These are phyloP conservation scores for Bombus cullumanus DNA, from an alignment of 1,140 invertebrate species.

Conservation along the genomic window DNA sequence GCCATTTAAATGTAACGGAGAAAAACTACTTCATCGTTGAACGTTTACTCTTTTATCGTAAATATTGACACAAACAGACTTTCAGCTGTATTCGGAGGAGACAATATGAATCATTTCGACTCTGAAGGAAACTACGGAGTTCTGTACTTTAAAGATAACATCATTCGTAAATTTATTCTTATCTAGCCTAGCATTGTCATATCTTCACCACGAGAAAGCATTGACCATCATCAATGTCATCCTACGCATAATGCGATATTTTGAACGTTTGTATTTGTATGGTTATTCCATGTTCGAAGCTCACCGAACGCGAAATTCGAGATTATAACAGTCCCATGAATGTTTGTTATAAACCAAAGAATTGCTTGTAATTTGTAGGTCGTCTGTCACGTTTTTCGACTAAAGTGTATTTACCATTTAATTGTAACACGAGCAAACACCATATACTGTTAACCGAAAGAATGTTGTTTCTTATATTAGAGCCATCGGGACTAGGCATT, in stretches of 20 bases:
- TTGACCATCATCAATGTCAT: constrained; percentile 30
- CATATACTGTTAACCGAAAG: neutral
- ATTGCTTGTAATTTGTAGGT: neutral
- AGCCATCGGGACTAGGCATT: neutral
- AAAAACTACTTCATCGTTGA: constrained; percentile 2
- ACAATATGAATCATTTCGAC: neutral
- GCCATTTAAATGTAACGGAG: neutral
- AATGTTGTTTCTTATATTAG: neutral
- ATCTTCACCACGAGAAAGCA: constrained; percentile 43
- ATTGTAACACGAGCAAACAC: neutral
- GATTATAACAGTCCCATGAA: neutral
- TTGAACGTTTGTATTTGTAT: constrained; percentile 49
- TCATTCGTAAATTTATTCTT: constrained; percentile 37
- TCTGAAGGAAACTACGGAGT: neutral
- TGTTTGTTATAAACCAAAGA: neutral
- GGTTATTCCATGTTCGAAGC: constrained; percentile 51
- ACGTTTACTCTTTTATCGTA: constrained; percentile 6
- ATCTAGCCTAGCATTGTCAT: constrained; percentile 47
- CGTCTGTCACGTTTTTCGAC: neutral
- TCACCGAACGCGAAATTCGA: constrained; percentile 37
- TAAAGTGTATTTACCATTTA: neutral
- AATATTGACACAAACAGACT: neutral
- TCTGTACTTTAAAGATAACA: neutral
- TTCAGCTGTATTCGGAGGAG: neutral
- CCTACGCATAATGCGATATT: constrained; percentile 52